Conservation (phyloP, 2,113 vertebrate species). For the Hyperopisus bebe region DNA sequence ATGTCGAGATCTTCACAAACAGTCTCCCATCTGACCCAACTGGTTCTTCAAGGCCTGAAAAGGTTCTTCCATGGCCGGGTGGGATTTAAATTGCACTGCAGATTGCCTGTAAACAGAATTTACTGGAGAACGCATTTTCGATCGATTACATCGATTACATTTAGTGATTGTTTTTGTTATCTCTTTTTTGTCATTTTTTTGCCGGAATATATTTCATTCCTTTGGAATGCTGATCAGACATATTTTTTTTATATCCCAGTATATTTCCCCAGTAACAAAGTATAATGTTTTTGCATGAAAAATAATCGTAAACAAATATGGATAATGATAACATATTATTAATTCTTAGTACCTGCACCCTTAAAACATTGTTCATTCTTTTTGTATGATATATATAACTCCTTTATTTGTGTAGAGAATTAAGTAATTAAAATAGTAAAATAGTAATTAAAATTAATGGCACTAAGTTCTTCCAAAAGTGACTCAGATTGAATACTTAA, state of each 20-base stretch:
- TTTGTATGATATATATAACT: neutral
- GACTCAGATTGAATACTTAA: neutral
- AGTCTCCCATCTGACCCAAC: slow-evolving; percentile 43
- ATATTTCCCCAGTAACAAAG: neutral
- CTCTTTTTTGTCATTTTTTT: no score
- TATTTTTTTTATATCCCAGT: neutral
- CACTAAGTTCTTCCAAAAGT: neutral
- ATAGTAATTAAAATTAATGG: neutral
- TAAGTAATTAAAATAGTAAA: neutral
- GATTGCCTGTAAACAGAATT: neutral
- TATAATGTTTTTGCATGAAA: neutral
- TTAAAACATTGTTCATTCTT: neutral
- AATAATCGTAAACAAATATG: neutral
- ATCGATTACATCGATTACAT: no score
- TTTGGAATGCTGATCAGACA: neutral
- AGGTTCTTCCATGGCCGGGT: neutral
- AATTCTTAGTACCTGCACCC: neutral
- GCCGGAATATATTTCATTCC: neutral
- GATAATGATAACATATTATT: neutral
- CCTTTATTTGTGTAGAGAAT: neutral
- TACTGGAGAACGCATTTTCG: neutral
- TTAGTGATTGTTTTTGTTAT: neutral
- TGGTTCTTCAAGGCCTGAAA: slow-evolving; percentile 47
- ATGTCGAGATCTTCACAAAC: slow-evolving; percentile 38
- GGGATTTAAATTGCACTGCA: neutral